Evolutionary conservation across 2,113 vertebrate species (phyloP), one percentile per base, ranked within the genome.

Genomic region (Tamias sibiricus): DNA sequence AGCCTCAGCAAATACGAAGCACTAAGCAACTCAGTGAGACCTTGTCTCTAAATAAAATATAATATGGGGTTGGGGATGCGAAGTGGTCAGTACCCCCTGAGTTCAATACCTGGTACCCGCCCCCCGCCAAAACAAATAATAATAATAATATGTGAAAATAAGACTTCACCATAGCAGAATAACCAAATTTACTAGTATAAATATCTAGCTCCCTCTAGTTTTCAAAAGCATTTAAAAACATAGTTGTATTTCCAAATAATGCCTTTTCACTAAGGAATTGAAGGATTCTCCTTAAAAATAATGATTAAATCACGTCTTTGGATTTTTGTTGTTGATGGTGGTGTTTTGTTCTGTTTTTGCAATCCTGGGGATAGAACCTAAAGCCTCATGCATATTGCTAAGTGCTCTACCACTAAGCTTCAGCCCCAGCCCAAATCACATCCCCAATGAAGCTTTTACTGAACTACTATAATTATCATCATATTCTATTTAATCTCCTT

Each of bases 211-310:
- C 9, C 10, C 5, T 32, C 6, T 64, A 85, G n/a, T n/a, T 62
- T 93, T 74, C 13, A 4, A 90, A 94, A 68, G 69, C 17, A 91
- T 80, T 93, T 95, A 1, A 84, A 91, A 90, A 37, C 83, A 24
- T 44, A 86, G 49, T 69, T 37, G 40, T 81, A 17, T 94, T 86
- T 95, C 32, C 14, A 92, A 83, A 49, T 40, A 87, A 52, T 62
- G 4, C 9, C 47, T 84, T 91, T 90, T 40, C 20, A 79, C 44
- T 68, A 76, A 88, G 42, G 87, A 64, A 76, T n/a, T 62, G 16
- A 72, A 95, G 8, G 89, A 79, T 69, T 77, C 30, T 80, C 86
- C 12, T 54, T n/a, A n/a, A 77, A 86, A 13, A 71, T 85, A 95
- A 72, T 54, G 12, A 85, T 80, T 71, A 62, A 87, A 35, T 64